Percentiles rank a stretch among this genome's conserved stretches.
Conservation (phyloP, 2,797 vertebrate species). For the Gobionotothen gibberifrons region DNA sequence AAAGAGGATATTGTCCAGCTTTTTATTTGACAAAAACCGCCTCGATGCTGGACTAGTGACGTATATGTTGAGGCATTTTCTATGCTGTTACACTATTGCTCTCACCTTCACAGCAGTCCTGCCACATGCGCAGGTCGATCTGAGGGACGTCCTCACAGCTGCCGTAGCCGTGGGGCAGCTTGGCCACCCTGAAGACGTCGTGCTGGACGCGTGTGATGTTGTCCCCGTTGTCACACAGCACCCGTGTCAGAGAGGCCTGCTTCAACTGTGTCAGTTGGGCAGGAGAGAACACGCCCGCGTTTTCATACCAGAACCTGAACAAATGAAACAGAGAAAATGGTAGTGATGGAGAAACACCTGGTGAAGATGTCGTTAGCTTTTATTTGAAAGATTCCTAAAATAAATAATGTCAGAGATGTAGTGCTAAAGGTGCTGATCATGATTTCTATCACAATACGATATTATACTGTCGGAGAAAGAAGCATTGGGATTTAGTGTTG, state of each 20-base stretch:
- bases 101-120: conserved; percentile 98
- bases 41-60: neutral
- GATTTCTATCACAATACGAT: no score
- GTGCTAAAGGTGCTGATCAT: no score
- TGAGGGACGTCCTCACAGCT: conserved; percentile 91
- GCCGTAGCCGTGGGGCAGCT: conserved; percentile 92
- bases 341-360: neutral
- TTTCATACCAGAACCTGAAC: conserved; percentile 96
- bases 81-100: neutral
- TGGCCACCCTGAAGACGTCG: conserved; percentile 92
- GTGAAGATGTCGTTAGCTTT: neutral
- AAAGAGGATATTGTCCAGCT: conserved; percentile 12
- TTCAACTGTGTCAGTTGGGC: conserved; percentile 96
- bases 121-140: conserved; percentile 97
- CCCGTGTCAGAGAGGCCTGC: conserved; percentile 92
- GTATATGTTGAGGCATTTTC: conserved; percentile 17
- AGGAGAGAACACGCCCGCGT: conserved; percentile 92
- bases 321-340: neutral
- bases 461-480: no score
- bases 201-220: conserved; percentile 95
- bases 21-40: conserved; percentile 14
- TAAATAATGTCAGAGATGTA: neutral
- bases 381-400: neutral
- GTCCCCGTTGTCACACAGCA: conserved; percentile 95
- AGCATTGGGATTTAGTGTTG: no score